Conservation (phyloP, 2,797 vertebrate species). For the Danio kyathit region DNA sequence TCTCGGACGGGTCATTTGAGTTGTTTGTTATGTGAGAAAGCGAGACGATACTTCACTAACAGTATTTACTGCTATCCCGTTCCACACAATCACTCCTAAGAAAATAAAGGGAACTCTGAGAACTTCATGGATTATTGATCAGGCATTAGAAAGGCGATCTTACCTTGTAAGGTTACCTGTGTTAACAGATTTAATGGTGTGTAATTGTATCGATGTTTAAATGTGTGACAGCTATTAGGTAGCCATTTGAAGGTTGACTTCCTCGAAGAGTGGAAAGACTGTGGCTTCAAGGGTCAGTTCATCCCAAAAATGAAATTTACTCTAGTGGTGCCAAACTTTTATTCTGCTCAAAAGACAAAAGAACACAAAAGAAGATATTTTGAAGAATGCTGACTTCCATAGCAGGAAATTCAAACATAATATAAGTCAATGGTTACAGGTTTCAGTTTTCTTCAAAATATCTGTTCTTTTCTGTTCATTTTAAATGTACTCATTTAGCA, state of each 20-base stretch:
- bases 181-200: background rate
- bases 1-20: background rate
- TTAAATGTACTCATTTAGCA: too few species aligned
- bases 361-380: too few species aligned
- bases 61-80: conserved; percentile 6
- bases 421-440: too few species aligned
- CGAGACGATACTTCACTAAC: conserved; percentile 1
- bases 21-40: background rate
- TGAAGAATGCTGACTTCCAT: too few species aligned
- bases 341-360: too few species aligned
- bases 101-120: background rate
- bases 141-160: background rate
- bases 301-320: too few species aligned
- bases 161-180: background rate
- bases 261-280: conserved; percentile 1
- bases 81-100: background rate
- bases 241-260: conserved; percentile 3
- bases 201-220: conserved; percentile 13
- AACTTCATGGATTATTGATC: conserved; percentile 13
- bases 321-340: background rate
- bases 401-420: too few species aligned
- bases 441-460: too few species aligned
- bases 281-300: background rate
- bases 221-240: conserved; percentile 8
- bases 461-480: too few species aligned